Evolutionary conservation across 2,888 invertebrate species (phyloP).

Genomic region (Callimorpha dominula): DNA sequence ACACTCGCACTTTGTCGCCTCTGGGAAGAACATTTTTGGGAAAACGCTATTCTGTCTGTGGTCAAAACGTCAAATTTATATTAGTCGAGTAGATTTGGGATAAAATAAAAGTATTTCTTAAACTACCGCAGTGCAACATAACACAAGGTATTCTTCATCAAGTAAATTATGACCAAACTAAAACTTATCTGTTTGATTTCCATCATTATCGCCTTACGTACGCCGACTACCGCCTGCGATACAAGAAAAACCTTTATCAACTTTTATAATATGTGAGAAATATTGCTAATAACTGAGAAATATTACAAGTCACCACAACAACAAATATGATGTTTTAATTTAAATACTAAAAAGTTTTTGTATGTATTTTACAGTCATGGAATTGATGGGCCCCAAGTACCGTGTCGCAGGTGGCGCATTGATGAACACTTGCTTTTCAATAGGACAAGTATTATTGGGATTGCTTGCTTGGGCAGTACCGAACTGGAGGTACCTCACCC

Average conservation of each 20-base stretch:
- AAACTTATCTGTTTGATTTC: too few relatives aligned
- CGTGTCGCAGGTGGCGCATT: conserved; percentile 90
- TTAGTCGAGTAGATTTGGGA: background rate
- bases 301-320: too few relatives aligned
- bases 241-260: too few relatives aligned
- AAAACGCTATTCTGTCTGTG: background rate
- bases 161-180: too few relatives aligned
- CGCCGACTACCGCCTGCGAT: too few relatives aligned
- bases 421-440: conserved; percentile 89
- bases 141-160: too few relatives aligned
- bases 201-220: too few relatives aligned
- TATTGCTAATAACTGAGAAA: too few relatives aligned
- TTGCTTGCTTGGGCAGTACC: conserved; percentile 89
- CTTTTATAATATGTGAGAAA: too few relatives aligned
- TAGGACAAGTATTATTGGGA: conserved; percentile 90
- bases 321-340: background rate
- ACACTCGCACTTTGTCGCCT: background rate
- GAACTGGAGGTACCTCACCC: conserved; percentile 89
- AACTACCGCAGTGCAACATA: too few relatives aligned
- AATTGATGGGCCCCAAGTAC: conserved; percentile 90
- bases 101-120: background rate
- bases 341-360: background rate
- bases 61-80: background rate
- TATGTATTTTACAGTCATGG: conserved; percentile 85
- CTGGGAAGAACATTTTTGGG: background rate